A percentile compares a stretch with the other conserved stretches of the same genome.
Conservation (phyloP, 1,140 invertebrate species). For the Proctacanthus coquilletti region DNA sequence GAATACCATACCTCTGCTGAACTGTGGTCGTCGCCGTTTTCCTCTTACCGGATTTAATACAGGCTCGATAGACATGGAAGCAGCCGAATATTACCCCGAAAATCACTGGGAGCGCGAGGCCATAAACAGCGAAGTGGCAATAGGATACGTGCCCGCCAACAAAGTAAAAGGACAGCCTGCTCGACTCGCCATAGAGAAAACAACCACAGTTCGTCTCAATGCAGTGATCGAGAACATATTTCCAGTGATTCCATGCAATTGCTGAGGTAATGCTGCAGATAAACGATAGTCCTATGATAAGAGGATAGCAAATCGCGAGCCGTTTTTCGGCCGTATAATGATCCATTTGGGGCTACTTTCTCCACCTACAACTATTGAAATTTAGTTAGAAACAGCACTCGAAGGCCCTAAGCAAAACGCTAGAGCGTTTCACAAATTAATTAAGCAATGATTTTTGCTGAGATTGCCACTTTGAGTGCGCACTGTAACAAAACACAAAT, state of each 20-base stretch:
- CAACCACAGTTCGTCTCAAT: conserved; percentile 47
- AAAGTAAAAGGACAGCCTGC: conserved; percentile 41
- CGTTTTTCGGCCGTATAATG: conserved; percentile 35
- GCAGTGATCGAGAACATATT: conserved; percentile 43
- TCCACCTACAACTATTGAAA: too few species aligned
- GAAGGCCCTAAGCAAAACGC: too few species aligned
- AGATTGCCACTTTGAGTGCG: too few species aligned
- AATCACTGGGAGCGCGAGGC: conserved; percentile 36
- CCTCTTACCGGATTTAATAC: conserved; percentile 37
- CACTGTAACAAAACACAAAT: too few species aligned
- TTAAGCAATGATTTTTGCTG: too few species aligned
- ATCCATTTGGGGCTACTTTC: too few species aligned
- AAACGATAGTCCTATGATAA: conserved; percentile 32
- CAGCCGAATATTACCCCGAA: conserved; percentile 38
- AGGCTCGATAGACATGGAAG: conserved; percentile 50
- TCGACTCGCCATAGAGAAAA: conserved; percentile 43
- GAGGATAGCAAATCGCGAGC: conserved; percentile 36
- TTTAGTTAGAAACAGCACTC: too few species aligned
- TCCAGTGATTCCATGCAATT: conserved; percentile 48
- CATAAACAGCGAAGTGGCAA: conserved; percentile 44
- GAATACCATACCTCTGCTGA: conserved; percentile 35
- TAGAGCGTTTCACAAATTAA: too few species aligned
- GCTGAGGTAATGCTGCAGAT: conserved; percentile 38
- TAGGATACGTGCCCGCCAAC: conserved; percentile 46
- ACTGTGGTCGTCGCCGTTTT: conserved; percentile 34